Evolutionary conservation across 2,797 vertebrate species (phyloP), one percentile per base, ranked within the genome.

Genomic region (Coracias cyanogaster): DNA sequence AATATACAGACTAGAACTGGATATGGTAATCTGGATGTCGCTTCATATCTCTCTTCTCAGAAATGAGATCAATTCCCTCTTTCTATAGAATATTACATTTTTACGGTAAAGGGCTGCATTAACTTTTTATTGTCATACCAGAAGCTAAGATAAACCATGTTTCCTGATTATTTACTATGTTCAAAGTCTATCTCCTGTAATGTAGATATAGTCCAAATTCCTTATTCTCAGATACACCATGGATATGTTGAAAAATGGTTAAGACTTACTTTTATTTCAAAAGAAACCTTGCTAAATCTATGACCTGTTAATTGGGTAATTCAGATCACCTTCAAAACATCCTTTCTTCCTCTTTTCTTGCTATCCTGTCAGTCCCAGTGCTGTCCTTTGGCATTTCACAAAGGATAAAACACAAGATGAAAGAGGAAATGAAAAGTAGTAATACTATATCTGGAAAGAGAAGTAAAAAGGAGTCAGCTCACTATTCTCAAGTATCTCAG

Each of bases 341-440:
- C 15, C 29, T 94, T 87, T 90, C 52, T 17, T 91, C 7, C 25
- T 60, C 45, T 70, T 67, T 87, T 52, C 52, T 85, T 54, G 12
- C 26, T 87, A 82, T 7, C 5, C 10, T 64, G 52, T 87, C 81
- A 87, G 48, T 86, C 69, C 72, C 10, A 37, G 45, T 0, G 0
- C 33, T 58, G 48, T 71, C 67, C 24, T 89, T 78, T 61, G 16
- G 24, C 33, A 67, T 87, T 92, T 85, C 45, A 80, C 2, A 6
- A 87, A 57, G 37, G 14, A 55, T 51, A 67, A 85, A 89, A 90
- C 46, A 16, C 6, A 46, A 78, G 58, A 65, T 49, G 45, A 90
- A 93, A 84, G 46, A 84, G 37, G 28, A 84, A 87, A 91, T 37
- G 61, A 89, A 82, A 89, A 82, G 49, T 11, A 86, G 62, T 81